Conservation (phyloP, 2,113 vertebrate species). For the Microcebus tavaratra region DNA sequence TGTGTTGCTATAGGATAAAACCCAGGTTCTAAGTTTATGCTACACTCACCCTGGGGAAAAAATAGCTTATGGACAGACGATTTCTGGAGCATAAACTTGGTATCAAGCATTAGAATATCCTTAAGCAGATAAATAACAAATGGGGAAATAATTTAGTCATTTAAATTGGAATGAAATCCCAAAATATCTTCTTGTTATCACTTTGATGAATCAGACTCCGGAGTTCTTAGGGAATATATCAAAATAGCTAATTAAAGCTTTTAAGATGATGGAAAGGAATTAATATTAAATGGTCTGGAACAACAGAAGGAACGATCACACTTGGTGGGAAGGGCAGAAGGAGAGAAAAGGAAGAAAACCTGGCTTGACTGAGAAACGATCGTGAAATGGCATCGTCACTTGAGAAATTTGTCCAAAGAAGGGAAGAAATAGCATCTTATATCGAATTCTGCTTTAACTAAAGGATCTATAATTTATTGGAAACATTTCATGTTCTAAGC, state of each 20-base stretch:
- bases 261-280: conserved; percentile 13
- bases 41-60: background rate
- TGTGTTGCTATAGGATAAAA: background rate
- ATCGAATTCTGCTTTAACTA: background rate
- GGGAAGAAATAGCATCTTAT: background rate
- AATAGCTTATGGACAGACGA: background rate
- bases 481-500: background rate
- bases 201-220: conserved; percentile 59
- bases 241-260: conserved; percentile 61
- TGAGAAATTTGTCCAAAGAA: background rate
- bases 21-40: background rate
- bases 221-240: conserved; percentile 26
- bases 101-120: background rate
- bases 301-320: background rate
- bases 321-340: background rate
- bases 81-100: background rate
- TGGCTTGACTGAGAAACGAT: background rate
- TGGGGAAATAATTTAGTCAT: conserved; percentile 43
- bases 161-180: conserved; percentile 58
- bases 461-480: background rate
- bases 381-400: background rate
- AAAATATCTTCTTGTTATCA: conserved; percentile 61
- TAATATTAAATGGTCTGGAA: background rate
- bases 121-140: conserved; percentile 38
- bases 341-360: background rate